A percentile compares a stretch with the other conserved stretches of the same genome.
Evolutionary conservation across 2,888 invertebrate genomes (phyloP).

Genomic region (Beris morrisii): DNA sequence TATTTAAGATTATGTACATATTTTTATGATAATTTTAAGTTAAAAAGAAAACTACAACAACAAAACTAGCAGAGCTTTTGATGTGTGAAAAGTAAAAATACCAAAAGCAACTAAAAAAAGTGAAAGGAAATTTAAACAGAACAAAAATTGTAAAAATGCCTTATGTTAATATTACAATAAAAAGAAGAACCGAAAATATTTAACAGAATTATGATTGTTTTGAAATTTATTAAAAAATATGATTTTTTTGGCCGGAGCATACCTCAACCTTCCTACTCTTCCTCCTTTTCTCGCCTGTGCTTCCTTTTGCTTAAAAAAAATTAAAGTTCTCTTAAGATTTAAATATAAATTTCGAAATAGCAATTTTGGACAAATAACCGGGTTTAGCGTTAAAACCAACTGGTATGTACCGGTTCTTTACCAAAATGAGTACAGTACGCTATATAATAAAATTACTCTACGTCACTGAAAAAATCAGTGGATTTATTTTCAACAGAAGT

Average conservation of each 20-base stretch:
- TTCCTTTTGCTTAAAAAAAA: too few species aligned
- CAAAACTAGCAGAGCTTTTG: conserved; percentile 4
- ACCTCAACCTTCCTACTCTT: background rate
- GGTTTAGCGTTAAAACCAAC: too few species aligned
- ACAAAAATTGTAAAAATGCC: conserved; percentile 39
- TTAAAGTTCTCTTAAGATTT: too few species aligned
- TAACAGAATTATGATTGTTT: conserved; percentile 6
- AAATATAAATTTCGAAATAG: too few species aligned
- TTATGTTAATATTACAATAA: conserved; percentile 43
- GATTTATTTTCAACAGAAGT: too few species aligned
- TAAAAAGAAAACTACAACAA: background rate
- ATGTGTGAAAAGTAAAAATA: background rate
- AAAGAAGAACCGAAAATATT: conserved; percentile 16
- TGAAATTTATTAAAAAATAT: background rate
- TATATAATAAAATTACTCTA: too few species aligned
- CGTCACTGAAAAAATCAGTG: too few species aligned
- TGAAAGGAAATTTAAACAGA: conserved; percentile 7
- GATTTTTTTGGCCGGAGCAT: too few species aligned
- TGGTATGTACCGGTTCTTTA: too few species aligned
- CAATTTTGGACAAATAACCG: too few species aligned
- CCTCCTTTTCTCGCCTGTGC: background rate
- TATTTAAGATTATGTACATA: conserved; percentile 19
- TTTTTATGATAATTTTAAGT: conserved; percentile 16
- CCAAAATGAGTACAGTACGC: too few species aligned
- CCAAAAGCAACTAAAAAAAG: background rate